A percentile compares a stretch with the other conserved stretches of the same genome.
These are phyloP conservation scores for Anthopleura xanthogrammica DNA, from an alignment of 92 coral and sea anemone species.

Conservation along the genomic window DNA sequence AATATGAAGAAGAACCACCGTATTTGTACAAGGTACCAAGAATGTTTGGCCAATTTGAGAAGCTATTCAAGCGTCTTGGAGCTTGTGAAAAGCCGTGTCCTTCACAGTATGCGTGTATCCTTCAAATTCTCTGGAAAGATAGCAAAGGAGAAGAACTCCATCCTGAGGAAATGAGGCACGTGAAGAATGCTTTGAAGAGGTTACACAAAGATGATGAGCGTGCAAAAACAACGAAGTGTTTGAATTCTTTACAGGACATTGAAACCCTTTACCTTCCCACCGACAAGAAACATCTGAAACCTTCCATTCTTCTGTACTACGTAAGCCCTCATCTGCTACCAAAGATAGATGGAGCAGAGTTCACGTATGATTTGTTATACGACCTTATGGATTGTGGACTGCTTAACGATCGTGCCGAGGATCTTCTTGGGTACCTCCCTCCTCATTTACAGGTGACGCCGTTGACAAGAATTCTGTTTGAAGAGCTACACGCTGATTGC, in stretches of 20 bases:
- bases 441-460: conserved; percentile 42
- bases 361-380: conserved; percentile 43
- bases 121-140: conserved; percentile 35
- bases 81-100: conserved; percentile 77
- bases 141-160: conserved; percentile 57
- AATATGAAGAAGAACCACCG: conserved; percentile 52
- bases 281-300: conserved; percentile 37
- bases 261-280: conserved; percentile 64
- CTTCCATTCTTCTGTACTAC: conserved; percentile 51
- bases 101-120: conserved; percentile 64
- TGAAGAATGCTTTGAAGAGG: conserved; percentile 51
- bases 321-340: conserved; percentile 26
- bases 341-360: conserved; percentile 38
- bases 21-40: conserved; percentile 76
- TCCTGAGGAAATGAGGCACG: conserved; percentile 54
- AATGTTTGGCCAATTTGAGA: conserved; percentile 56
- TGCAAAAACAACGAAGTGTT: conserved; percentile 7
- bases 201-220: conserved; percentile 21
- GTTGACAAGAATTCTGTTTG: conserved; percentile 41
- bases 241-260: conserved; percentile 19
- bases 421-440: conserved; percentile 54
- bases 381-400: conserved; percentile 32
- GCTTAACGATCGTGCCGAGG: neutral
- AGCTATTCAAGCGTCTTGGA: conserved; percentile 78
- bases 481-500: conserved; percentile 65